Evolutionary conservation across 2,797 vertebrate species (phyloP).

Genomic region (Leucoraja ocellata): DNA sequence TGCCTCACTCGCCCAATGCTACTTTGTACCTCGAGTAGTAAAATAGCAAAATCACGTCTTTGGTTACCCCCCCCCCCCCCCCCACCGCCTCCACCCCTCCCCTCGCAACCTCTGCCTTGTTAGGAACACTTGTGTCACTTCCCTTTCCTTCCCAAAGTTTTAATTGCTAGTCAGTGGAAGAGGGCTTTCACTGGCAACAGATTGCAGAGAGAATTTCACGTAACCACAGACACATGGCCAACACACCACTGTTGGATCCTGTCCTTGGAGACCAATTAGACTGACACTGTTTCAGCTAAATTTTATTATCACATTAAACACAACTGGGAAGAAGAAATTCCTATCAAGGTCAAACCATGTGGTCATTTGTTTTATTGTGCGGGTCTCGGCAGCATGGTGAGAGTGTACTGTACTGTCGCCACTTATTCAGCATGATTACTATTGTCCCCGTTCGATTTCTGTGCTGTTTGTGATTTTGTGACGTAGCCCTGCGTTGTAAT

Average conservation of each 20-base stretch:
- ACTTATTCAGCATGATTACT: background rate
- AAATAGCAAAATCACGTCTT: background rate
- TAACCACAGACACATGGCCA: slow-evolving; percentile 52
- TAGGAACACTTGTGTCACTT: slow-evolving; percentile 1
- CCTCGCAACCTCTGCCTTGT: background rate
- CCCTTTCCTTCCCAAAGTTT: slow-evolving; percentile 16
- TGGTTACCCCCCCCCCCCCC: too few species aligned
- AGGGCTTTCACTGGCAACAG: slow-evolving; percentile 1
- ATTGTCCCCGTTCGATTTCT: background rate
- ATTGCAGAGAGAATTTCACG: slow-evolving; percentile 10
- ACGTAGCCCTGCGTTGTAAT: background rate
- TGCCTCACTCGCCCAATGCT: background rate
- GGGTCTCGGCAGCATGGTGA: background rate
- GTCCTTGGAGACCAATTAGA: slow-evolving; percentile 54
- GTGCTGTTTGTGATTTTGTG: background rate
- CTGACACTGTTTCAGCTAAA: slow-evolving; percentile 57
- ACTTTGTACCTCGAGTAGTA: background rate
- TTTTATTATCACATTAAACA: slow-evolving; percentile 61
- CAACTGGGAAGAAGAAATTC: slow-evolving; percentile 60
- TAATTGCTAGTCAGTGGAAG: slow-evolving; percentile 19
- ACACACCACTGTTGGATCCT: slow-evolving; percentile 51
- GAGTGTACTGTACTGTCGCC: background rate
- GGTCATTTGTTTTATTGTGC: slow-evolving; percentile 45
- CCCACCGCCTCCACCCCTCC: background rate
- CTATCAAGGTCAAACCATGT: slow-evolving; percentile 51